Base-by-base conservation (phyloP, 1,140 invertebrate genomes). In the Bombus polaris region DNA sequence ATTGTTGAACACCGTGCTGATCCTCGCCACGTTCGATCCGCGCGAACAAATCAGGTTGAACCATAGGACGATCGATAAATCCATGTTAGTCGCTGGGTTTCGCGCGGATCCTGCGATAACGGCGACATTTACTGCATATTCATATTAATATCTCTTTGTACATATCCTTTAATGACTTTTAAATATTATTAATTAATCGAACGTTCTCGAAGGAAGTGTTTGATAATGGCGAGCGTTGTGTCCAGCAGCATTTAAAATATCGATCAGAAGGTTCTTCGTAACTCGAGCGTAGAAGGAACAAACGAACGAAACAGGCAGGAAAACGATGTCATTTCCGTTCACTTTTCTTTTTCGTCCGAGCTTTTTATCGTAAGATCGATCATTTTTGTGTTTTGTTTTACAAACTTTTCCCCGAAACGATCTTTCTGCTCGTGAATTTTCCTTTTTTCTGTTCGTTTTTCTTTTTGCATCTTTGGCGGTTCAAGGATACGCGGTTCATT, bases 161-260 rank as follows among this genome's bases (percentile, higher is more conserved):
- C 94, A 94, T 95, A 95, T 95, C 93, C 91, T 89, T 70, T 37
- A 93, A 93, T 88, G 89, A 89, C 84, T 89, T 88, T 91, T 86
- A 85, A 91, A 91, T 89, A 91, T 32, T 89, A 91, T 90, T 91
- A 66, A 89, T 85, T 91, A 85, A 92, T 91, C 90, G 85, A 89
- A 89, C 81, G 81, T 91, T 91, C 84, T 85, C 76, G 85, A 86
- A 83, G 73, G 44, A 87, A 81, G 68, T 87, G 77, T 90, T 90
- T 83, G 84, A 82, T 79, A 77, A 57, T 32, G 57, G 57, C 35
- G 35, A 77, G 75, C 73, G 75, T 57, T 77, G 87, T 91, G 88
- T 88, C 72, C 90, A 90, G 66, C 85, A 82, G 73, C 53, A 65
- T 74, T 71, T 28, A 37, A 81, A 32, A 84, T 74, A 62, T 65